Evolutionary conservation across 1,140 invertebrate genomes (phyloP).

Genomic region (Solenopsis invicta): DNA sequence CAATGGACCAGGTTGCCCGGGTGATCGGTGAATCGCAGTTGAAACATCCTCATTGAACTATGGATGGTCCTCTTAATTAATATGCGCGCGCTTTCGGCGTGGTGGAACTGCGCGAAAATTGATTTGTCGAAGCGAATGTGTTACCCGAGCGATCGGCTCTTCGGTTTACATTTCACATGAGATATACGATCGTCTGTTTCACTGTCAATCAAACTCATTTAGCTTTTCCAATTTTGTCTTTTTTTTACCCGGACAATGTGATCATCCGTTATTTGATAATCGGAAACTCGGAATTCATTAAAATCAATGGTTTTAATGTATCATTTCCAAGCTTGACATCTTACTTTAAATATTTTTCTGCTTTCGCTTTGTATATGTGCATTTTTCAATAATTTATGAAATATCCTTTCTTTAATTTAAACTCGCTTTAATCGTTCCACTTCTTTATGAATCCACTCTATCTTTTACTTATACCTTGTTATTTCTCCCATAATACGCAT

Average conservation of each 20-base stretch:
- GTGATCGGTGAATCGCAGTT: constrained; percentile 1
- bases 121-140: constrained; percentile 62
- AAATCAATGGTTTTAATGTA: not conserved
- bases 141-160: constrained; percentile 41
- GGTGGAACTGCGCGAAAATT: constrained; percentile 49
- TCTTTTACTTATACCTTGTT: not conserved
- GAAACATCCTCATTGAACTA: constrained; percentile 43
- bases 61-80: constrained; percentile 62
- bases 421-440: not conserved
- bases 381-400: constrained; percentile 22
- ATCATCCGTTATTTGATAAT: constrained; percentile 11
- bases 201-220: constrained; percentile 13
- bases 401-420: not conserved
- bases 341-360: not conserved
- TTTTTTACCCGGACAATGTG: not conserved
- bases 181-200: constrained; percentile 24
- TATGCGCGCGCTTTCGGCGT: constrained; percentile 43
- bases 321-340: not conserved
- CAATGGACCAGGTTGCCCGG: constrained; percentile 8
- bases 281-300: not conserved
- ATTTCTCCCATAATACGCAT: not conserved
- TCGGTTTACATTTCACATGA: constrained; percentile 58
- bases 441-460: not conserved
- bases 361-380: not conserved
- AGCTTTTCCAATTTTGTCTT: not conserved